A percentile compares a stretch with the other conserved stretches of the same genome.
phyloP scores from a whole-genome alignment of 2,797 vertebrate genomes.

The Varecia variegata region DNA sequence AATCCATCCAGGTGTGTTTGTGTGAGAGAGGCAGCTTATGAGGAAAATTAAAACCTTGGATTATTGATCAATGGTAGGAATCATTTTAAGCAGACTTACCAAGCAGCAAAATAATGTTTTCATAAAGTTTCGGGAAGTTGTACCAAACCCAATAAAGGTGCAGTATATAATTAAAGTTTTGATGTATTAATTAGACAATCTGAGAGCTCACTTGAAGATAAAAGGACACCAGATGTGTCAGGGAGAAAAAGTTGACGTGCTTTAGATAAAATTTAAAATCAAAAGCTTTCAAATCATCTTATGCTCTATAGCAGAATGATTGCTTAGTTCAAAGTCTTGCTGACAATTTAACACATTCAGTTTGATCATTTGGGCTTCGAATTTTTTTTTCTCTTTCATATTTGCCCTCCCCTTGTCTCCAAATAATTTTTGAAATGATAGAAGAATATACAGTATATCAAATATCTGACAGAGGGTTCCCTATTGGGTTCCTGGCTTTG shows the following conservation, averaged over 20 bases:
- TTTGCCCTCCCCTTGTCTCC: conserved; percentile 71
- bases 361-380: conserved; percentile 86
- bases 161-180: conserved; percentile 86
- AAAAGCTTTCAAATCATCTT: conserved; percentile 84
- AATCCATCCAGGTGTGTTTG: not conserved
- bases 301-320: conserved; percentile 80
- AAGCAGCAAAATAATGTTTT: not conserved
- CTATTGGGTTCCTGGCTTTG: conserved; percentile 44
- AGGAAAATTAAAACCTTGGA: conserved; percentile 14
- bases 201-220: conserved; percentile 85
- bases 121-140: conserved; percentile 75
- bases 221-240: conserved; percentile 86
- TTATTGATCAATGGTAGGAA: not conserved
- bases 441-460: conserved; percentile 45
- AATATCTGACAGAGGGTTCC: conserved; percentile 23
- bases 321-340: conserved; percentile 86
- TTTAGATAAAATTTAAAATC: conserved; percentile 85
- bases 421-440: conserved; percentile 57
- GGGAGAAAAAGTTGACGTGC: conserved; percentile 83
- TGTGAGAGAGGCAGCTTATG: not conserved
- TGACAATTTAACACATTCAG: conserved; percentile 83
- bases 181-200: conserved; percentile 87
- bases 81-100: conserved; percentile 52
- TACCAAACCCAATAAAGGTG: conserved; percentile 78
- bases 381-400: conserved; percentile 73